A percentile compares a stretch with the other conserved stretches of the same genome.
Conservation (phyloP, 2,888 invertebrate species). For the Chelonus formosanus region DNA sequence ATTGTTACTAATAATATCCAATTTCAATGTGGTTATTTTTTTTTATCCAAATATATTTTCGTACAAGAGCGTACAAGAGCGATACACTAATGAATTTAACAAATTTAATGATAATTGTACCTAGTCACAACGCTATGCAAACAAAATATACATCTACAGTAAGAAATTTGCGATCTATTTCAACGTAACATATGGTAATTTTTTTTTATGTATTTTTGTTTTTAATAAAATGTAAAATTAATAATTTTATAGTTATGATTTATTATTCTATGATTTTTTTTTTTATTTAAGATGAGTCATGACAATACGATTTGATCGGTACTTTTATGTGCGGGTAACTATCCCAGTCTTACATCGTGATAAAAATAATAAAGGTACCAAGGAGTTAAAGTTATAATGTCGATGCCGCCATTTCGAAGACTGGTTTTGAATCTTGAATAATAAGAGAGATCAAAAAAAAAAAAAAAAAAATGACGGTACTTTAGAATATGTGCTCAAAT, state of each 20-base stretch:
- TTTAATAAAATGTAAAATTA: slow-evolving; percentile 19
- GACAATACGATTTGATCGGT: slow-evolving; percentile 6
- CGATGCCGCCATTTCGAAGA: slow-evolving; percentile 32
- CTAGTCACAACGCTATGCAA: slow-evolving; percentile 52
- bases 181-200: slow-evolving; percentile 4
- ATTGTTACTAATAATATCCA: not conserved
- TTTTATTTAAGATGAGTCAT: not conserved
- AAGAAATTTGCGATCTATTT: slow-evolving; percentile 27
- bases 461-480: slow-evolving; percentile 35
- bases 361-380: slow-evolving; percentile 34
- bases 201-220: slow-evolving; percentile 22
- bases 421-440: slow-evolving; percentile 30
- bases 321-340: slow-evolving; percentile 36
- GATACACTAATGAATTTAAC: slow-evolving; percentile 52
- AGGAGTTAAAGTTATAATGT: slow-evolving; percentile 21
- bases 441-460: slow-evolving; percentile 35
- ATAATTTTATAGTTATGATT: not conserved
- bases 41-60: slow-evolving; percentile 42
- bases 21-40: too few relatives aligned
- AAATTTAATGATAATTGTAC: slow-evolving; percentile 47
- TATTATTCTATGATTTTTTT: slow-evolving; percentile 10
- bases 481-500: not conserved
- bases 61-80: slow-evolving; percentile 54
- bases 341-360: slow-evolving; percentile 39
- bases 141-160: slow-evolving; percentile 39